Conservation (phyloP, 2,888 invertebrate species). For the Spodoptera littoralis region DNA sequence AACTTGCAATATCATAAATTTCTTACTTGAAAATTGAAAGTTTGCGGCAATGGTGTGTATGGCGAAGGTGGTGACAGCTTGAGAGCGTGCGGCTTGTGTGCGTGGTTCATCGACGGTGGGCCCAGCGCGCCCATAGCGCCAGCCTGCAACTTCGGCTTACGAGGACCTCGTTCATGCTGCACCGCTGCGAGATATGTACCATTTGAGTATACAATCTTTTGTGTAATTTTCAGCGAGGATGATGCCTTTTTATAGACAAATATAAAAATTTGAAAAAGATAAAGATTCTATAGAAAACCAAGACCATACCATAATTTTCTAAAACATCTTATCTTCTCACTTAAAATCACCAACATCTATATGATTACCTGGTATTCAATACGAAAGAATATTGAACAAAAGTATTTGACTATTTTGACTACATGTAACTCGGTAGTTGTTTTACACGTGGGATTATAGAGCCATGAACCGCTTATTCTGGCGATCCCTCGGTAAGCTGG, state of each 20-base stretch:
- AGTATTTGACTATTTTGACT: constrained; percentile 66
- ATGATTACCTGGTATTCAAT: constrained; percentile 11
- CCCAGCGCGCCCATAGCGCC: constrained; percentile 76
- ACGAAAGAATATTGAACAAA: constrained; percentile 43
- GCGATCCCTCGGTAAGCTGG: constrained; percentile 80
- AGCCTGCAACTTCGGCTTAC: constrained; percentile 95
- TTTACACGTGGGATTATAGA: constrained; percentile 81
- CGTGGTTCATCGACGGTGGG: constrained; percentile 74
- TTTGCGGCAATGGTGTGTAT: constrained; percentile 76
- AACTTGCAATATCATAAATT: too few relatives aligned
- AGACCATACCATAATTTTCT: too few relatives aligned
- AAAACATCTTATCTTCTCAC: too few relatives aligned
- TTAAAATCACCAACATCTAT: neutral
- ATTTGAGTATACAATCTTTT: constrained; percentile 10
- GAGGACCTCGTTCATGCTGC: constrained; percentile 98
- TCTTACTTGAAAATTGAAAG: constrained; percentile 82
- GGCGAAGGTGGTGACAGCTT: constrained; percentile 84
- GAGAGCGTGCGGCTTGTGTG: constrained; percentile 82
- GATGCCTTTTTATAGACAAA: too few relatives aligned
- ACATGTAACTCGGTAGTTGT: constrained; percentile 75
- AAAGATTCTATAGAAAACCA: too few relatives aligned
- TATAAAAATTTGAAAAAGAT: too few relatives aligned
- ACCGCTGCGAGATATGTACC: constrained; percentile 91
- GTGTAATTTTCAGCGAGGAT: too few relatives aligned
- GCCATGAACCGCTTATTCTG: constrained; percentile 77